Percentiles rank a stretch among this genome's conserved stretches.
Conservation (phyloP, 2,888 invertebrate genomes). For the Netelia fuscicornis region DNA sequence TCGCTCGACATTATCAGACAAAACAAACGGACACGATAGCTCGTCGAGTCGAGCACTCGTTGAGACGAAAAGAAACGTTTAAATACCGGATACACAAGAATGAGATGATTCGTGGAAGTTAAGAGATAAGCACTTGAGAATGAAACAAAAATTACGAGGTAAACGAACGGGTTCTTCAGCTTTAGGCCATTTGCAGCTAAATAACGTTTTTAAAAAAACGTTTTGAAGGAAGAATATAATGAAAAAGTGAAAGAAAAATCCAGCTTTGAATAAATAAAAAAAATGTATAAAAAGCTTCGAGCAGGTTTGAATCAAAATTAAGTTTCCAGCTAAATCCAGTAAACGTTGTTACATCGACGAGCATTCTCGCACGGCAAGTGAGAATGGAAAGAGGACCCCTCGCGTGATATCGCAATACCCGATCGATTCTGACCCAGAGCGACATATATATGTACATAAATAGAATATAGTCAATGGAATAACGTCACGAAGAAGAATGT, state of each 20-base stretch:
- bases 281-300: slow-evolving; percentile 14
- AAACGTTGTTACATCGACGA: slow-evolving; percentile 31
- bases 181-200: slow-evolving; percentile 22
- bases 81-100: not conserved
- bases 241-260: slow-evolving; percentile 19
- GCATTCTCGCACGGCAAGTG: slow-evolving; percentile 64
- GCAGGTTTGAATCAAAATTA: not conserved
- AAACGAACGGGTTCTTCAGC: not conserved
- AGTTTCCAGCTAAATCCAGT: not conserved
- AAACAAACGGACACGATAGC: not conserved
- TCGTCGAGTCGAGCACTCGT: not conserved
- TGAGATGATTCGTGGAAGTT: not conserved
- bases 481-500: slow-evolving; percentile 39
- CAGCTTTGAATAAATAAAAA: slow-evolving; percentile 20
- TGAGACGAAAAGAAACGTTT: not conserved
- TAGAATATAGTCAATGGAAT: slow-evolving; percentile 28
- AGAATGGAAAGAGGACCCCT: slow-evolving; percentile 47
- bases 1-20: not conserved
- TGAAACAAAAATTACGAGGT: not conserved
- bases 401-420: slow-evolving; percentile 29
- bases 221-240: not conserved
- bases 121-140: not conserved
- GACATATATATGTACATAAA: slow-evolving; percentile 4
- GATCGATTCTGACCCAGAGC: slow-evolving; percentile 56
- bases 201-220: not conserved